These are phyloP conservation scores for Cyphomyrus plagiostoma DNA, from an alignment of 2,113 vertebrate species.

Conservation along the genomic window DNA sequence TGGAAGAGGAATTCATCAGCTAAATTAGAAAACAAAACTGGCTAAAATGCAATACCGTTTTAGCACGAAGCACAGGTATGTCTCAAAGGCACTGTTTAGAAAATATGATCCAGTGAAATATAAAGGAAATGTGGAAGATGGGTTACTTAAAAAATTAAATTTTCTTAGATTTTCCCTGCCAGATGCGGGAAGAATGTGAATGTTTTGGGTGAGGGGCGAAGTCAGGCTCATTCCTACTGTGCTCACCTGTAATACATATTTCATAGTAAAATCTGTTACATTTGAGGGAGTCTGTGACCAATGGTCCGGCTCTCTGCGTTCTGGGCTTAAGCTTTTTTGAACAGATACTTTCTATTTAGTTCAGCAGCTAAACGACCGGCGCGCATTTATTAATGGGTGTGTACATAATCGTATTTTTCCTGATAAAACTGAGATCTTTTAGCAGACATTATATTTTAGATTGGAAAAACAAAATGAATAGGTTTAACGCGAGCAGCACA, in stretches of 20 bases:
- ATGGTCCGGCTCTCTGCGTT: not conserved
- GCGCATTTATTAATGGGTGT: not conserved
- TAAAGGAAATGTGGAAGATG: not conserved
- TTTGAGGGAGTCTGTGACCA: not conserved
- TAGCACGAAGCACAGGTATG: constrained; percentile 15
- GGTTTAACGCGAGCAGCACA: not conserved
- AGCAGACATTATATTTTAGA: not conserved
- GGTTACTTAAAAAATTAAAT: not conserved
- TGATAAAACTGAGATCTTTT: not conserved
- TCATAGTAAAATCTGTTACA: not conserved
- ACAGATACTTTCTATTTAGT: not conserved
- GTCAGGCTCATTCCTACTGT: not conserved
- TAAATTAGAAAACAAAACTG: not conserved
- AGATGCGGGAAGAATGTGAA: not conserved
- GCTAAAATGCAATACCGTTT: not conserved
- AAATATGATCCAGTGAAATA: not conserved
- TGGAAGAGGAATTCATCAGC: not conserved
- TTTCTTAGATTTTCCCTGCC: not conserved
- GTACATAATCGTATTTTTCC: not conserved
- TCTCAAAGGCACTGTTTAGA: not conserved
- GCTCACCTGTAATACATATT: not conserved
- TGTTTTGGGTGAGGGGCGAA: not conserved
- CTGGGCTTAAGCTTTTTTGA: not conserved
- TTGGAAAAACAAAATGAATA: not conserved
- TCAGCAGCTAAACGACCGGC: not conserved